These are phyloP conservation scores for Eupristina koningsbergeri DNA, from an alignment of 1,140 invertebrate species.

Conservation along the genomic window DNA sequence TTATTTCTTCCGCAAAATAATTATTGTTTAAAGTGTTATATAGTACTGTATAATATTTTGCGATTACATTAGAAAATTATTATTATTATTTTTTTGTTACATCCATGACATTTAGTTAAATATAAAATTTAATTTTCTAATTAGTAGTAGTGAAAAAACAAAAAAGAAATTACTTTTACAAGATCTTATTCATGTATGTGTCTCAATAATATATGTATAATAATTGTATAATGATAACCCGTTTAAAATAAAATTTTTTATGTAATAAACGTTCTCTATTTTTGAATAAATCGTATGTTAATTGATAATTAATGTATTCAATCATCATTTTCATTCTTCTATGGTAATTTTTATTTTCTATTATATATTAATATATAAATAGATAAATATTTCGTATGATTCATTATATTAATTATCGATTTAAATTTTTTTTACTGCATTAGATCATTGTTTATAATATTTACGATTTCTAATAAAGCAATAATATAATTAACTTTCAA, in stretches of 20 bases:
- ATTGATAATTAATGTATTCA: conserved; percentile 15
- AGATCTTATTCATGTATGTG: no score
- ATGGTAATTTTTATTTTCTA: conserved; percentile 11
- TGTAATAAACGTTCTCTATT: background rate
- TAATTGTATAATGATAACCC: no score
- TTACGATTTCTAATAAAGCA: conserved; percentile 1
- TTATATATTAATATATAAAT: background rate
- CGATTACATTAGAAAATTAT: no score
- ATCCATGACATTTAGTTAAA: no score
- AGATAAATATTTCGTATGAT: conserved; percentile 17
- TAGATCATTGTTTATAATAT: background rate
- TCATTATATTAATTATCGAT: conserved; percentile 13
- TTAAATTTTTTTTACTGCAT: conserved; percentile 10
- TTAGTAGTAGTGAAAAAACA: no score
- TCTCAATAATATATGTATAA: no score
- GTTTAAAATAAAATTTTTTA: background rate
- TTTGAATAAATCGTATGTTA: conserved; percentile 4
- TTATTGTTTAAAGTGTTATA: no score
- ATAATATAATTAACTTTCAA: background rate
- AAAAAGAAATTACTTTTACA: no score
- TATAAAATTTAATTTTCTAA: no score
- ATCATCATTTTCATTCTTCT: background rate
- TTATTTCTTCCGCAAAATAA: no score
- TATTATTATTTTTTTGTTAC: no score
- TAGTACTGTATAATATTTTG: no score